A percentile compares a stretch with the other conserved stretches of the same genome.
Conservation (phyloP, 2,888 invertebrate genomes). For the Ochlodes sylvanus region DNA sequence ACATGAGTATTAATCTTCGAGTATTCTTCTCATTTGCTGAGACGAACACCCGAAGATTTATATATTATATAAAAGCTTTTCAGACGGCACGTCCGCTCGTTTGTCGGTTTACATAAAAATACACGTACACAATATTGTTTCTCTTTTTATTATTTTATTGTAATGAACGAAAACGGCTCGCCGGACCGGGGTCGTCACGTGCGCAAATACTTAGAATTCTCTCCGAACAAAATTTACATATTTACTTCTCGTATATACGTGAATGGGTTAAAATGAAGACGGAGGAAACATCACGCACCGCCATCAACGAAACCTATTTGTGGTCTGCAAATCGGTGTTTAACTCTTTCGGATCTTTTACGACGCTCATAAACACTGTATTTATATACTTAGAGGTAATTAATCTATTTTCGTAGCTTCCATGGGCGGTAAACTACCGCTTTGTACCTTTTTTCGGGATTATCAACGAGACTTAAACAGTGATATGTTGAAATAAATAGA, state of each 20-base stretch:
- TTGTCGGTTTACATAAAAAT: too few relatives aligned
- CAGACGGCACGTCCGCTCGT: too few relatives aligned
- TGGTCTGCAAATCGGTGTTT: constrained; percentile 71
- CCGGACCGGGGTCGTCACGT: constrained; percentile 34
- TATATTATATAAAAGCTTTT: too few relatives aligned
- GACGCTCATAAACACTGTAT: constrained; percentile 67
- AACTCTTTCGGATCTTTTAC: constrained; percentile 73
- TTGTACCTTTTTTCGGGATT: neutral
- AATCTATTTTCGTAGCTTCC: neutral
- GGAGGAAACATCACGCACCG: constrained; percentile 44
- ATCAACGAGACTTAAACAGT: too few relatives aligned
- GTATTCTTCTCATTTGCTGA: too few relatives aligned
- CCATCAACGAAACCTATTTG: constrained; percentile 56
- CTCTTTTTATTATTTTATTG: neutral
- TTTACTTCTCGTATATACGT: constrained; percentile 33
- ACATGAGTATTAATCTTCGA: too few relatives aligned
- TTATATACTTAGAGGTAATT: constrained; percentile 41
- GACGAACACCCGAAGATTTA: too few relatives aligned
- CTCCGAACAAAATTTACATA: constrained; percentile 36
- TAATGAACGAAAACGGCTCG: constrained; percentile 1
- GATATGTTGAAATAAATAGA: too few relatives aligned
- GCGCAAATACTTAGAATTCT: constrained; percentile 35
- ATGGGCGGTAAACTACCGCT: neutral
- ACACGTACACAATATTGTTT: too few relatives aligned
- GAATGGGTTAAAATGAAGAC: constrained; percentile 30